These are phyloP conservation scores for Heliconius ismenius DNA, from an alignment of 2,888 invertebrate genomes.

Conservation along the genomic window DNA sequence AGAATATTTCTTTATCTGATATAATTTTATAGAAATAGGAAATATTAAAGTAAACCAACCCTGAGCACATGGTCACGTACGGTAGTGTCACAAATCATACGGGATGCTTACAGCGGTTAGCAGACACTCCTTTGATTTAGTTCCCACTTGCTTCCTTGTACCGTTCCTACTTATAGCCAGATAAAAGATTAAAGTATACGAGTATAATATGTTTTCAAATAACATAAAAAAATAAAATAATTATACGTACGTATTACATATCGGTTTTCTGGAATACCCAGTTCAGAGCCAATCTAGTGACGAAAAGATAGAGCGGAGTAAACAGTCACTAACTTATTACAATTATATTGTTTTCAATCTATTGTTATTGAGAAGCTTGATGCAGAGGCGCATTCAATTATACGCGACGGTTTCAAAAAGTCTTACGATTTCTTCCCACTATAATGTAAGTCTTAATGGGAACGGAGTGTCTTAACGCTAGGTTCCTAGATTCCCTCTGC, in stretches of 20 bases:
- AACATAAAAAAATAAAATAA: too few relatives aligned
- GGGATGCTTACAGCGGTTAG: conserved; percentile 38
- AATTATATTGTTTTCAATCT: too few relatives aligned
- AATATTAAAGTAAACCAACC: conserved; percentile 38
- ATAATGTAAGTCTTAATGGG: not conserved
- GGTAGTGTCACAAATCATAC: conserved; percentile 74
- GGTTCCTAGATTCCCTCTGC: not conserved
- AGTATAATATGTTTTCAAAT: not conserved
- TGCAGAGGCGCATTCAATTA: too few relatives aligned
- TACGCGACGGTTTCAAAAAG: too few relatives aligned
- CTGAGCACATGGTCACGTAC: conserved; percentile 62
- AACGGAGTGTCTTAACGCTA: not conserved
- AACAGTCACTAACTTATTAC: not conserved
- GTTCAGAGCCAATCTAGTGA: too few relatives aligned
- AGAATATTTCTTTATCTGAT: not conserved
- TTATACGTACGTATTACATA: too few relatives aligned
- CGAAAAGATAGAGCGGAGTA: not conserved
- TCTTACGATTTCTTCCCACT: too few relatives aligned
- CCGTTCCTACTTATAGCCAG: not conserved
- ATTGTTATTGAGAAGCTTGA: too few relatives aligned
- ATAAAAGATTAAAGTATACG: not conserved
- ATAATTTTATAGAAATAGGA: not conserved
- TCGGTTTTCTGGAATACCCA: not conserved
- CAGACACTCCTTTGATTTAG: conserved; percentile 37
- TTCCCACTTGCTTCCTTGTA: conserved; percentile 30